phyloP scores from a whole-genome alignment of 2,113 vertebrate species.

The Macquaria australasica region DNA sequence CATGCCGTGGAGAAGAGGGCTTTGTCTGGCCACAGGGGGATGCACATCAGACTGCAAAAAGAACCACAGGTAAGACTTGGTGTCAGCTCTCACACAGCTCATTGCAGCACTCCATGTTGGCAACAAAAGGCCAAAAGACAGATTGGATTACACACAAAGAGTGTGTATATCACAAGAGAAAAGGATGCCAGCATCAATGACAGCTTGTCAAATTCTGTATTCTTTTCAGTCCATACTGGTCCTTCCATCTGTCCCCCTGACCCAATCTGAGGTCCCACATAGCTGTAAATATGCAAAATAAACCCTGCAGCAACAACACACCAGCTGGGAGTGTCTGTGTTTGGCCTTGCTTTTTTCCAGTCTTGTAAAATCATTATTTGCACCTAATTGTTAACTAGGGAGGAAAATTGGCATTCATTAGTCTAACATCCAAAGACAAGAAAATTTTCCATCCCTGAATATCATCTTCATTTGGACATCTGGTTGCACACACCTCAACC shows the following conservation, averaged over 20 bases:
- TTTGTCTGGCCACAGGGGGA: conserved; percentile 86
- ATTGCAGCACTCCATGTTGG: conserved; percentile 37
- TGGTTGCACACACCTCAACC: background rate
- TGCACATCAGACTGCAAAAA: conserved; percentile 87
- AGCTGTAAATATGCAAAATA: conserved; percentile 58
- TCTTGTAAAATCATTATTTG: conserved; percentile 36
- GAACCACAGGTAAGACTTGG: conserved; percentile 88
- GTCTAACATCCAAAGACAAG: background rate
- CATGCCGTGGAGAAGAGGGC: conserved; percentile 90
- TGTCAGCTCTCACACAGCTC: conserved; percentile 49
- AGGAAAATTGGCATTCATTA: conserved; percentile 7
- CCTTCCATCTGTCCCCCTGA: conserved; percentile 58
- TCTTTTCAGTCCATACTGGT: conserved; percentile 34
- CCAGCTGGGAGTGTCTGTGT: conserved; percentile 36
- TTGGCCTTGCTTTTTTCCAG: conserved; percentile 16
- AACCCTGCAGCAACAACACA: conserved; percentile 27
- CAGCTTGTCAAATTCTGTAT: conserved; percentile 62
- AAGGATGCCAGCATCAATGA: conserved; percentile 58
- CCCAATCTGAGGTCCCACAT: conserved; percentile 26
- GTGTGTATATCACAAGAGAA: conserved; percentile 42
- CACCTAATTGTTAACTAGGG: conserved; percentile 20
- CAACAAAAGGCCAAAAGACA: conserved; percentile 68
- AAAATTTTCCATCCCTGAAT: conserved; percentile 12
- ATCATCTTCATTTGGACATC: conserved; percentile 28
- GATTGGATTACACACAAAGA: conserved; percentile 59